Evolutionary conservation across 2,888 invertebrate species (phyloP), one percentile per base, ranked within the genome.

Genomic region (Rhingia campestris): DNA sequence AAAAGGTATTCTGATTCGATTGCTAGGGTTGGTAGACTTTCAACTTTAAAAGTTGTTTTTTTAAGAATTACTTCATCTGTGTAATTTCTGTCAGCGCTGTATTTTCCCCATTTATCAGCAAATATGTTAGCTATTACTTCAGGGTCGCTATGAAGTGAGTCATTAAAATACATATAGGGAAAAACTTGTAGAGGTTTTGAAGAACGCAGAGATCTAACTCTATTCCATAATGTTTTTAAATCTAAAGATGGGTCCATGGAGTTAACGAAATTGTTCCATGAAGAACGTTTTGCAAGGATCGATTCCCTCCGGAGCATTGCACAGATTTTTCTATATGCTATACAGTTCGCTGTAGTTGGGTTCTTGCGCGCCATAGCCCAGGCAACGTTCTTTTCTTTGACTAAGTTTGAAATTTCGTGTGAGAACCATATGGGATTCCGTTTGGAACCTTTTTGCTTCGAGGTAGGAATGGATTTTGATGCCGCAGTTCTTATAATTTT

Each of bases 341-440:
- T 43, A 12, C 61, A 61, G 12, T 72, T 61, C 45, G 51, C 35
- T 4, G 33, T 43, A 6, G 30, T 61, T 4, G 41, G 58, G 14
- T 12, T 32, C 9, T 14, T 59, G 12, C 49, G 49, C 3, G 30
- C 39, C 41, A 33, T 70, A 10, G 6, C 12, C 58, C 53, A 58
- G 10, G 69, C 69, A 2, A 7, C 30, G n/a, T 49, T 56, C 49
- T 69, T 69, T 45, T 35, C 39, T n/a, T 49, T 69, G 22, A 69
- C 67, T 5, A 56, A n/a, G 32, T 30, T 7, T 6, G 56, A 30
- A 7, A 67, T 49, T 0, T 32, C 33, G 9, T 35, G 59, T 0
- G 41, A 43, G n/a, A 69, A 69, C 69, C 56, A 69, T 9, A 51
- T 9, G 2, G 58, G 51, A n/a, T 59, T 37, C 6, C 3, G 7